phyloP scores from a whole-genome alignment of 2,888 invertebrate species.

The Deilephila porcellus region DNA sequence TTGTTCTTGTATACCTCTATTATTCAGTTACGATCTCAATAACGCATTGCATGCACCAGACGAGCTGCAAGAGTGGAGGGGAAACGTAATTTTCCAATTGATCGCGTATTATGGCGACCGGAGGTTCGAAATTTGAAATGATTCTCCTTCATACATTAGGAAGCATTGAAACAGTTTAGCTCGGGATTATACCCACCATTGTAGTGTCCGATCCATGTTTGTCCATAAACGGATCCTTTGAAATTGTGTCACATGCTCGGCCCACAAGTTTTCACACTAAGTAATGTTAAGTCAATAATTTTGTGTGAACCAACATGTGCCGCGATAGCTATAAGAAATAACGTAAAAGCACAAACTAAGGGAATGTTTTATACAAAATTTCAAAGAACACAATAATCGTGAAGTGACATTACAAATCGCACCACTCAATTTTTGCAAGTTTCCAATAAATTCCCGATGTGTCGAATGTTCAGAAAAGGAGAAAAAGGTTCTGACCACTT shows the following conservation, averaged over 20 bases:
- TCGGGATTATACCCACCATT: background rate
- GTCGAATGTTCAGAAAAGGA: slow-evolving; percentile 52
- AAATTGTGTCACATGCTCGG: slow-evolving; percentile 28
- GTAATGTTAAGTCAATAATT: slow-evolving; percentile 11
- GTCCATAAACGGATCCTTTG: slow-evolving; percentile 8
- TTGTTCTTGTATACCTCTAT: background rate
- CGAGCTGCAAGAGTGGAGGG: slow-evolving; percentile 32
- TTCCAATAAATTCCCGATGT: slow-evolving; percentile 62
- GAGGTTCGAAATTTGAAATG: slow-evolving; percentile 17
- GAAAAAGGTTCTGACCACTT: slow-evolving; percentile 77
- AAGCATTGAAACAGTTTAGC: slow-evolving; percentile 16
- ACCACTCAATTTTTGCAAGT: slow-evolving; percentile 49
- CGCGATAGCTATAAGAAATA: background rate
- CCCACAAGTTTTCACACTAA: slow-evolving; percentile 2
- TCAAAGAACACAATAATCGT: background rate
- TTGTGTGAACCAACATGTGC: slow-evolving; percentile 29
- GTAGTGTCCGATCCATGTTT: background rate
- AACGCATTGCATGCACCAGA: slow-evolving; percentile 26
- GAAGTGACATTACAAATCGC: slow-evolving; percentile 30
- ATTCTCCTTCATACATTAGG: background rate
- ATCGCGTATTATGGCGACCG: slow-evolving; percentile 53
- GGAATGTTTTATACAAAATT: background rate
- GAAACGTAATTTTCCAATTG: slow-evolving; percentile 63
- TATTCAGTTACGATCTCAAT: slow-evolving; percentile 16
- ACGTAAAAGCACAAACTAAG: background rate